A percentile compares a stretch with the other conserved stretches of the same genome.
Conservation (phyloP, 2,113 vertebrate genomes). For the Solea senegalensis region DNA sequence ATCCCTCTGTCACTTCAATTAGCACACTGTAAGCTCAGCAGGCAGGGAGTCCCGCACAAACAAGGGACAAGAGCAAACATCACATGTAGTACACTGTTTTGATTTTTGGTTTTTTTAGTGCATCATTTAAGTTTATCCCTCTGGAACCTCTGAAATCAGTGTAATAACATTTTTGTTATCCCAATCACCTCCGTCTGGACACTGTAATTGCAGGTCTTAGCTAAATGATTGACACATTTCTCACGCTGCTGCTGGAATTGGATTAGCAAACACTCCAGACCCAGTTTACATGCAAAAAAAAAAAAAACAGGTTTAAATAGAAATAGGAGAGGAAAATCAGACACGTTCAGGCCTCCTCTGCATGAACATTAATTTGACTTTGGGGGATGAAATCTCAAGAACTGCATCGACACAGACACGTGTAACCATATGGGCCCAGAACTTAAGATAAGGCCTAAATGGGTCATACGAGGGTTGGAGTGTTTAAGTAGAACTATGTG, state of each 20-base stretch:
- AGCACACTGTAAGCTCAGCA: conserved; percentile 43
- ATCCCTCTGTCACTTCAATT: conserved; percentile 67
- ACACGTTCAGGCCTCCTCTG: neutral
- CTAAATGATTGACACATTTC: conserved; percentile 20
- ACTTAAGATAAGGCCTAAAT: conserved; percentile 35
- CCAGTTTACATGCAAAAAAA: conserved; percentile 2
- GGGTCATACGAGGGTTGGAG: conserved; percentile 35
- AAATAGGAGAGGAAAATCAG: conserved; percentile 4
- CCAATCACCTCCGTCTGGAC: neutral
- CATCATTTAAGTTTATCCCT: neutral
- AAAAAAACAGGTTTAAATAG: conserved; percentile 37
- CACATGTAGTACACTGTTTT: conserved; percentile 7
- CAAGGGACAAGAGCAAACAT: conserved; percentile 40
- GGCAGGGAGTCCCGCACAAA: conserved; percentile 57
- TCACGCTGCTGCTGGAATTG: conserved; percentile 27
- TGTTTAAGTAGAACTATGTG: conserved; percentile 10
- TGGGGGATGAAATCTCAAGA: conserved; percentile 28
- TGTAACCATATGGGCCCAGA: neutral
- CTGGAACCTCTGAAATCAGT: neutral
- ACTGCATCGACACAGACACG: conserved; percentile 9
- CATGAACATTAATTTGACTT: conserved; percentile 27
- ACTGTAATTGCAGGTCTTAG: neutral
- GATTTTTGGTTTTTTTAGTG: neutral
- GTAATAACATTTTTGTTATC: neutral
- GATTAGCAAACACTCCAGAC: conserved; percentile 17